Percentiles rank a stretch among this genome's conserved stretches.
Evolutionary conservation across 2,113 vertebrate species (phyloP).

Genomic region (Stictonetta naevosa): DNA sequence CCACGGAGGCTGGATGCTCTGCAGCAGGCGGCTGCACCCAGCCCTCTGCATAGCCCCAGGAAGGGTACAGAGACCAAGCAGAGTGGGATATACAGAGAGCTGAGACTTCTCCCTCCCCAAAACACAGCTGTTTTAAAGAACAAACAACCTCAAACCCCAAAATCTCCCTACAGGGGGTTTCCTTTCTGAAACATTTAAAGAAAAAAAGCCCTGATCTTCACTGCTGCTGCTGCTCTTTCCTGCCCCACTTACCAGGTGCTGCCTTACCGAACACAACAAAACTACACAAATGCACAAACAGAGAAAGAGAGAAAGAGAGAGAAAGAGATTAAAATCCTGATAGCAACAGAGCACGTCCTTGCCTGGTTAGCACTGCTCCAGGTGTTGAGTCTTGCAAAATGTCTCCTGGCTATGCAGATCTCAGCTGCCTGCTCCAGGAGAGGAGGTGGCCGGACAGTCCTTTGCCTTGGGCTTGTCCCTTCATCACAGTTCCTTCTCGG

Average conservation of each 20-base stretch:
- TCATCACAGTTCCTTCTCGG: constrained; percentile 20
- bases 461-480: constrained; percentile 26
- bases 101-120: background rate
- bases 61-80: background rate
- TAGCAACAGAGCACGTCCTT: constrained; percentile 25
- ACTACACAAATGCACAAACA: background rate
- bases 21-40: background rate
- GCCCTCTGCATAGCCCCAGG: background rate
- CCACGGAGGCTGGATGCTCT: background rate
- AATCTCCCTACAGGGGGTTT: background rate
- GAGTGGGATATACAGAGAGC: background rate
- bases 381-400: constrained; percentile 27
- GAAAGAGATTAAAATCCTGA: background rate
- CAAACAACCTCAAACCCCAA: background rate
- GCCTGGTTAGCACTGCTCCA: constrained; percentile 56
- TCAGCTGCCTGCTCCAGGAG: constrained; percentile 21
- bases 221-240: background rate
- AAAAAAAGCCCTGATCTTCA: background rate
- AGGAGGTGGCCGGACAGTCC: background rate
- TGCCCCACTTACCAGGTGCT: background rate
- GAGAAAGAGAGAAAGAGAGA: background rate
- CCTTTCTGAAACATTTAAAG: background rate
- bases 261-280: background rate
- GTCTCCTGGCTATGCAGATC: constrained; percentile 38
- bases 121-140: background rate